Conservation (phyloP, 2,113 vertebrate species). For the Electrona antarctica region DNA sequence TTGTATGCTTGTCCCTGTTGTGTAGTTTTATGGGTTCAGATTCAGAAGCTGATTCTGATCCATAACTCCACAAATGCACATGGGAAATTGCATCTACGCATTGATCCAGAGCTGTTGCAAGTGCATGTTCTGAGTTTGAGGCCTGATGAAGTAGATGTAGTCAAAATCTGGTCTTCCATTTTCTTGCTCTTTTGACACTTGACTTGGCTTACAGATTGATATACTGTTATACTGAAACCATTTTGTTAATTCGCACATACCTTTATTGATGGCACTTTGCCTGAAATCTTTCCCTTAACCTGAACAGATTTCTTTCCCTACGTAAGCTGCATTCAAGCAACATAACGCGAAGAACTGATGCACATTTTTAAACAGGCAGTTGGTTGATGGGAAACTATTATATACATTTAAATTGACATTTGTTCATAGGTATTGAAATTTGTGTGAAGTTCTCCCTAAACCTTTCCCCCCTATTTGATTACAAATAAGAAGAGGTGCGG, state of each 20-base stretch:
- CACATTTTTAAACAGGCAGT: constrained; percentile 31
- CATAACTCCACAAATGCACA: constrained; percentile 13
- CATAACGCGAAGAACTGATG: constrained; percentile 42
- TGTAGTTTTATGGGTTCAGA: constrained; percentile 5
- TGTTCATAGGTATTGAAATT: constrained; percentile 44
- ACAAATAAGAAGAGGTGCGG: constrained; percentile 44
- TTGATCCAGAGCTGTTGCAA: constrained; percentile 18
- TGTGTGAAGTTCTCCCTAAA: constrained; percentile 46
- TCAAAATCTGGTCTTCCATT: constrained; percentile 66
- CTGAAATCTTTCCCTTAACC: constrained; percentile 20
- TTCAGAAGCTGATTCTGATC: constrained; percentile 18
- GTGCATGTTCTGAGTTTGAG: constrained; percentile 10
- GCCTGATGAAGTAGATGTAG: constrained; percentile 30
- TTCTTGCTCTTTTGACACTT: constrained; percentile 34
- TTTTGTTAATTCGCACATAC: constrained; percentile 34
- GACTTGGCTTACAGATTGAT: constrained; percentile 34
- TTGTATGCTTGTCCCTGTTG: constrained; percentile 6
- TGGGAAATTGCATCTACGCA: constrained; percentile 16
- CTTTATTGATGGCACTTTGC: constrained; percentile 44
- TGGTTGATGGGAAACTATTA: constrained; percentile 54
- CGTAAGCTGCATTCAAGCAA: constrained; percentile 35
- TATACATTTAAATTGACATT: constrained; percentile 40
- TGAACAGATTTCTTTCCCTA: constrained; percentile 28
- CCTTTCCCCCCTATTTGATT: constrained; percentile 42
- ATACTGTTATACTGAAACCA: constrained; percentile 27